Percentiles rank a stretch among this genome's conserved stretches.
Conservation (phyloP, 1,140 invertebrate species). For the Anadara kagoshimensis region DNA sequence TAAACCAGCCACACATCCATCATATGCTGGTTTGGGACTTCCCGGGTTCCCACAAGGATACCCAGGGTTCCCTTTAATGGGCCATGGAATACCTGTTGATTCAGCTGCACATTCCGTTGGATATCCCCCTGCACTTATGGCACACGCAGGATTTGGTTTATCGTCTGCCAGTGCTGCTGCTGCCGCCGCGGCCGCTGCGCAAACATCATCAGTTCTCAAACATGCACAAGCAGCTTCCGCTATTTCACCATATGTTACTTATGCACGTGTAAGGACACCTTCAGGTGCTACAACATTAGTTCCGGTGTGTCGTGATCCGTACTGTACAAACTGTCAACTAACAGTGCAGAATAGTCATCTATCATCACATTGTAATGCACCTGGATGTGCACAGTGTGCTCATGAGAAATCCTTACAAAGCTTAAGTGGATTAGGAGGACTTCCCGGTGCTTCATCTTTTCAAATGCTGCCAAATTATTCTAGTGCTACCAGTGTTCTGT, state of each 20-base stretch:
- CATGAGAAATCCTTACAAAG: slow-evolving; percentile 88
- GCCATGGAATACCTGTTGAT: slow-evolving; percentile 58
- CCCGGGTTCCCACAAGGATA: slow-evolving; percentile 70
- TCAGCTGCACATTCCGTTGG: slow-evolving; percentile 54
- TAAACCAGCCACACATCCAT: slow-evolving; percentile 48
- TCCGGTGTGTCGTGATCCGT: slow-evolving; percentile 96
- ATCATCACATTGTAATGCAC: slow-evolving; percentile 86
- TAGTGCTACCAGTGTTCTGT: slow-evolving; percentile 47
- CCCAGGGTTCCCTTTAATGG: slow-evolving; percentile 56
- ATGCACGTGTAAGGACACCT: slow-evolving; percentile 92
- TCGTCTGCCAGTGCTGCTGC: slow-evolving; percentile 77
- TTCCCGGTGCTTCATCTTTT: slow-evolving; percentile 40
- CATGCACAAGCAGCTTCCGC: slow-evolving; percentile 48
- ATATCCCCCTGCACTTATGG: slow-evolving; percentile 77
- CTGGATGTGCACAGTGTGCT: slow-evolving; percentile 95
- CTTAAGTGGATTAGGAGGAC: slow-evolving; percentile 47
- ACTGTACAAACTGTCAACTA: slow-evolving; percentile 94
- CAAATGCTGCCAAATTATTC: slow-evolving; percentile 66
- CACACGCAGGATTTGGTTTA: slow-evolving; percentile 59
- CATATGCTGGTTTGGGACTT: slow-evolving; percentile 44
- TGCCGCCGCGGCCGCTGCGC: slow-evolving; percentile 49
- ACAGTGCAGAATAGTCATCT: slow-evolving; percentile 85
- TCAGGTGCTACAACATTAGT: slow-evolving; percentile 91
- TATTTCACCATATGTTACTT: slow-evolving; percentile 80
- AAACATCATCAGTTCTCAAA: slow-evolving; percentile 45